These are phyloP conservation scores for Saiga tatarica DNA, from an alignment of 2,113 vertebrate genomes.

Conservation along the genomic window DNA sequence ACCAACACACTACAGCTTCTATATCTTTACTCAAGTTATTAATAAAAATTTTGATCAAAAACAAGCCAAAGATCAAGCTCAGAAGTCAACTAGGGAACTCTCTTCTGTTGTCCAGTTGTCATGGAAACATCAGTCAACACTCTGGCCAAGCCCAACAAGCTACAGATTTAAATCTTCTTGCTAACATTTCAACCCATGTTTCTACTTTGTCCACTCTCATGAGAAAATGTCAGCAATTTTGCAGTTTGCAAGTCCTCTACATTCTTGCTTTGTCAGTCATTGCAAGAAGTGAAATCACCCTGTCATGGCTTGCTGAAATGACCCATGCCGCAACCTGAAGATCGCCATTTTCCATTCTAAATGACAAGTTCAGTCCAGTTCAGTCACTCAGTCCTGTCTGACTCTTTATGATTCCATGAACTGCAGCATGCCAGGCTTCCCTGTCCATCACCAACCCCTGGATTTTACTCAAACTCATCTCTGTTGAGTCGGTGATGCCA, in stretches of 20 bases:
- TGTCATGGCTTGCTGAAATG: background rate
- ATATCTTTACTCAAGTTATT: background rate
- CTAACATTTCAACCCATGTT: background rate
- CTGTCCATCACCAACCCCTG: background rate
- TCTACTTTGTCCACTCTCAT: background rate
- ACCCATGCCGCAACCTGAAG: background rate
- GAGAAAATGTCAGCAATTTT: background rate
- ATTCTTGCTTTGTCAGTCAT: background rate
- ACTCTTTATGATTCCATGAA: background rate
- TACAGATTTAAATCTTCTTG: background rate
- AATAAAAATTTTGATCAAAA: background rate
- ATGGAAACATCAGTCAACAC: background rate
- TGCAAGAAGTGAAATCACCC: background rate
- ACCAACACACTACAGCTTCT: background rate
- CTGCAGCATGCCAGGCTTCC: background rate
- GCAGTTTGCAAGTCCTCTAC: background rate
- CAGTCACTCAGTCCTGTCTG: fast-evolving
- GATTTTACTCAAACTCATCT: background rate
- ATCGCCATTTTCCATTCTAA: background rate
- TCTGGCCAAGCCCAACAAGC: background rate
- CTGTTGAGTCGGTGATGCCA: background rate
- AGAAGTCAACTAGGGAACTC: background rate
- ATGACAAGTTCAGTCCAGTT: background rate
- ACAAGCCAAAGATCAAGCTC: background rate
- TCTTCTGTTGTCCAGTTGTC: background rate